Percentiles rank a stretch among this genome's conserved stretches.
These are phyloP conservation scores for Cygnus atratus DNA, from an alignment of 2,113 vertebrate species.

Conservation along the genomic window DNA sequence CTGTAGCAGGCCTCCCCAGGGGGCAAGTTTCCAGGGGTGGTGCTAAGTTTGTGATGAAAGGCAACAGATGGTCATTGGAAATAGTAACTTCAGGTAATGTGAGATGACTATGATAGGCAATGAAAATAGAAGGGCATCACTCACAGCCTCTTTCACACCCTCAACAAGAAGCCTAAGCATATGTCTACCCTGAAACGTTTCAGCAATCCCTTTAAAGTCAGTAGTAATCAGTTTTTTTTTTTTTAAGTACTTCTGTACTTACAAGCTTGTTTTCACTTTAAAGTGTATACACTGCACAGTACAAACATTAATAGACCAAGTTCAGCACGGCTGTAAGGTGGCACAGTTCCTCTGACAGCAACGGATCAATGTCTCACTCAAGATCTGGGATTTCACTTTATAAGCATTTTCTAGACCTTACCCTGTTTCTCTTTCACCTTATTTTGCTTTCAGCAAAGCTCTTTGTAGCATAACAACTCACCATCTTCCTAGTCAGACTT, in stretches of 20 bases:
- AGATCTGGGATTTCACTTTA: not conserved
- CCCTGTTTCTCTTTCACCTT: not conserved
- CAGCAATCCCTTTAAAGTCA: constrained; percentile 1
- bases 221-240: not conserved
- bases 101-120: not conserved
- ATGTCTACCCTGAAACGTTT: not conserved
- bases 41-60: not conserved
- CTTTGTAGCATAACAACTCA: constrained; percentile 48
- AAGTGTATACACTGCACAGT: not conserved
- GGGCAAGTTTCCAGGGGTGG: not conserved
- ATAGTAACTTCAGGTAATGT: not conserved
- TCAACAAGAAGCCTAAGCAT: not conserved
- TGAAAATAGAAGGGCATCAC: not conserved
- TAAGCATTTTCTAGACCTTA: not conserved
- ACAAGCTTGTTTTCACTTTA: not conserved
- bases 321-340: not conserved
- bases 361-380: not conserved
- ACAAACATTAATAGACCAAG: not conserved
- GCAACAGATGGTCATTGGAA: constrained; percentile 2
- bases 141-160: not conserved
- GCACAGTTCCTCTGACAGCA: not conserved
- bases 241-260: not conserved
- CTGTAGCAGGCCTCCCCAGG: not conserved
- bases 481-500: constrained; percentile 24
- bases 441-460: constrained; percentile 33